Base-by-base conservation (phyloP, 2,888 invertebrate genomes). In the Hyposoter dolosus region DNA sequence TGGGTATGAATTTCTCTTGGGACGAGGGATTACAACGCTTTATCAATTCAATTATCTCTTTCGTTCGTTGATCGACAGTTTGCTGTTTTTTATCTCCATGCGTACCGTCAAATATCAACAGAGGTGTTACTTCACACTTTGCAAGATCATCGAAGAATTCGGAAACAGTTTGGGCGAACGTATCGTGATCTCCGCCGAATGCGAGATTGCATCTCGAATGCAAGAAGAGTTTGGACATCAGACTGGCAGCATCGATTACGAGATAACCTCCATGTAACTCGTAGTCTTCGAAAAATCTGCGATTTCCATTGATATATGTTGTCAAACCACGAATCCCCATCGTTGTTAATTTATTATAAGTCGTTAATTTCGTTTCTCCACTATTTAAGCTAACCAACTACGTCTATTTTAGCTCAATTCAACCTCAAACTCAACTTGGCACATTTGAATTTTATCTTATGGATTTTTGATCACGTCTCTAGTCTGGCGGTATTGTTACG, bases 261-360 rank as follows among this genome's bases (percentile, higher is more conserved):
- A 98, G 93, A 88, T 95, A 95, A 19, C 96, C 95, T 90, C 97
- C 95, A 88, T 96, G 96, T 10, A 98, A 94, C 86, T 96, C 95
- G 90, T 95, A 95, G 10, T 95, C 92, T 90, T 96, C 95, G 69
- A 98, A 94, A 91, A 96, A 97, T 56, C 95, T 93, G 86, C 96
- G 95, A 43, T 96, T 95, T 90, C 96, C 95, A 87, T 95, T 95
- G 47, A 98, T 96, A 89, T 96, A 98, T 0, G 97, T 97, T 17
- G 98, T 98, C 84, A 99, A 95, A 56, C 98, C 98, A 79, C 96
- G 95, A 7, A 99, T 97, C 12, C 99, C 98, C 98, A 98, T 94
- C 78, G 19, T 23, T 84, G 50, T 7, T 12, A 10, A 1, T 53
- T 53, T 15, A 47, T 66, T 63, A 12, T 35, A 32, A 10, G 15